phyloP scores from a whole-genome alignment of 2,113 vertebrate species.

The Copsychus sechellarum region DNA sequence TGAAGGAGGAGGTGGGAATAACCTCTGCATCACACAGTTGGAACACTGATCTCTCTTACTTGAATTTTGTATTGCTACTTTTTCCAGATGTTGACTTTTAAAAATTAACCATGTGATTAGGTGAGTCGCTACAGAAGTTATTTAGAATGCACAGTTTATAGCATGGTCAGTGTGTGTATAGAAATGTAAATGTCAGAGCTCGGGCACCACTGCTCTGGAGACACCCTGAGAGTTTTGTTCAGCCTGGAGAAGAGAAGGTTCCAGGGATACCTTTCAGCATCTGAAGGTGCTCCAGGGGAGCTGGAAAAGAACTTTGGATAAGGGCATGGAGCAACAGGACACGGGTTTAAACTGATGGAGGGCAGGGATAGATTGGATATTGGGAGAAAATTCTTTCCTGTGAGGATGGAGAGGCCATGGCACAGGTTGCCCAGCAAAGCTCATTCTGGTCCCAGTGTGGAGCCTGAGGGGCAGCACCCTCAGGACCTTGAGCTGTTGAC shows the following conservation, averaged over 20 bases:
- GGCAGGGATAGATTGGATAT: not conserved
- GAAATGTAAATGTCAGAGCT: not conserved
- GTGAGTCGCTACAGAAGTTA: not conserved
- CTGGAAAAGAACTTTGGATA: not conserved
- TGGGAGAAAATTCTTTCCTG: not conserved
- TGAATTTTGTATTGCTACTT: rapidly evolving
- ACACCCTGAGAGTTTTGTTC: not conserved
- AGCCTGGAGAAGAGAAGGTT: not conserved
- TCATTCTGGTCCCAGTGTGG: not conserved
- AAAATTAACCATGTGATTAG: not conserved
- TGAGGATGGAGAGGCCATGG: no score
- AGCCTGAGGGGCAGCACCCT: not conserved
- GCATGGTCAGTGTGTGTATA: no score
- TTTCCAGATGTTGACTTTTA: not conserved
- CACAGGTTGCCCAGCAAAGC: not conserved
- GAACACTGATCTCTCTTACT: not conserved
- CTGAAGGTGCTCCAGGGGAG: not conserved
- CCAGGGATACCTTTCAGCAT: not conserved
- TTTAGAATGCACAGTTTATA: not conserved
- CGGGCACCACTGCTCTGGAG: not conserved
- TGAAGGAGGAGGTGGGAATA: not conserved
- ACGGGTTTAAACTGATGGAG: not conserved
- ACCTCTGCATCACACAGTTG: not conserved
- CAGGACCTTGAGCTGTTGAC: not conserved
- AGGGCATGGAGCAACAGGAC: not conserved